Conservation (phyloP, 2,888 invertebrate genomes). For the Cosmopolites sordidus region DNA sequence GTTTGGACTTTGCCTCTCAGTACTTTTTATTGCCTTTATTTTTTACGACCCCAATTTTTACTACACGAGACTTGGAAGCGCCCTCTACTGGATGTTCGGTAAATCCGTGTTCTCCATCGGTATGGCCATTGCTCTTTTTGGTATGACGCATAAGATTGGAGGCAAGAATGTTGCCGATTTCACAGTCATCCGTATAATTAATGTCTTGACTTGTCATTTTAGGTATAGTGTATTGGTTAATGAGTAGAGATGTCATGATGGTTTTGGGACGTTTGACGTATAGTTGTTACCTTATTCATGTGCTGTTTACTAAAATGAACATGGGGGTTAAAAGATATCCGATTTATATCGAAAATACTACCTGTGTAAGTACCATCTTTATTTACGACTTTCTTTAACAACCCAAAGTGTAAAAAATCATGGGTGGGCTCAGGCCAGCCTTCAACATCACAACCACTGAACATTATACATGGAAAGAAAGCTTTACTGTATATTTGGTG, state of each 20-base stretch:
- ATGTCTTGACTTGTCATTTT: constrained; percentile 12
- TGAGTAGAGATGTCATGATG: constrained; percentile 33
- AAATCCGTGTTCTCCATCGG: constrained; percentile 46
- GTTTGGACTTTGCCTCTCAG: constrained; percentile 33
- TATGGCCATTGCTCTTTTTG: constrained; percentile 37
- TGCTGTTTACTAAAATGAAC: constrained; percentile 30
- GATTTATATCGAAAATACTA: constrained; percentile 29
- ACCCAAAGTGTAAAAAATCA: too few species aligned
- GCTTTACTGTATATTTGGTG: too few species aligned
- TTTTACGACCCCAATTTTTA: constrained; percentile 41
- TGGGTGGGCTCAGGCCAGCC: too few species aligned
- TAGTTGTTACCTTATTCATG: constrained; percentile 38
- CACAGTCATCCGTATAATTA: too few species aligned
- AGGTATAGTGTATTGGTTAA: constrained; percentile 35
- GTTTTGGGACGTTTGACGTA: constrained; percentile 38
- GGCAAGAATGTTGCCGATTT: constrained; percentile 27
- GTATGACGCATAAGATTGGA: constrained; percentile 33
- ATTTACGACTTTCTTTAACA: too few species aligned
- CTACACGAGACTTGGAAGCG: constrained; percentile 44
- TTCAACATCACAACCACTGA: too few species aligned
- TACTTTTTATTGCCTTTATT: constrained; percentile 31
- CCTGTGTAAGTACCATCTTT: constrained; percentile 35
- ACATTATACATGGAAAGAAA: too few species aligned
- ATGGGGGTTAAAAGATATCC: constrained; percentile 31
- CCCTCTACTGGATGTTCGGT: constrained; percentile 46